Base-by-base conservation (phyloP, 2,113 vertebrate species). In the Anguilla japonica region DNA sequence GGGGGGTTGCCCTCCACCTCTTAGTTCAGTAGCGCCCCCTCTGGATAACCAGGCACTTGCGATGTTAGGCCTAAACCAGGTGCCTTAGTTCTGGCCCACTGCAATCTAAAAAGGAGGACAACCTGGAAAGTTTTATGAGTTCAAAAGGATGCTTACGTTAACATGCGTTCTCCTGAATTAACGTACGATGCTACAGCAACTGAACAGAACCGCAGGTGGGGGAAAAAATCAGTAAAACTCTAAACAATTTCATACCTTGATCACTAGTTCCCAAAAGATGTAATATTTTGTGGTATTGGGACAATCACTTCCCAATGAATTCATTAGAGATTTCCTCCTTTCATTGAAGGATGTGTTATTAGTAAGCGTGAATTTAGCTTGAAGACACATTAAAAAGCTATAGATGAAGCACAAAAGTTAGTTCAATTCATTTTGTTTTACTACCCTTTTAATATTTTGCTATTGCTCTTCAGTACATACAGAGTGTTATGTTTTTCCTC, bases 301-400 rank as follows among this genome's bases (percentile, higher is more conserved):
- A 13, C 34, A 75, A 29, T 3, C 75, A 41, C 75, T 50, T 63
- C 75, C 41, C 0, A 75, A 16, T 53, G 0, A 40, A n/a, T 60
- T 26, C 2, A 20, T 60, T 46, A 16, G 0, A 6, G 20, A 34
- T n/a, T 34, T 20, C 41, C 11, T 16, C 3, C 22, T 41, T 40
- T 41, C 26, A 16, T 56, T 80, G 39, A 81, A 50, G 79, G 79
- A 18, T 53, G n/a, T 79, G 85, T 81, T 79, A 98, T 99, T 98
- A 98, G 97, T 98, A 97, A 83, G 96, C 96, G 95, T 94, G 95
- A 93, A 93, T 89, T 90, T 92, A 94, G 96, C 96, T 94, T 91
- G 94, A 93, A 96, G 96, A 95, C 96, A 96, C 93, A 93, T 94
- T 91, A 93, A 94, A 93, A 93, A 80, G 94, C 92, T 92, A 92